These are phyloP conservation scores for Leptopterna dolabrata DNA, from an alignment of 2,888 invertebrate species.

Conservation along the genomic window DNA sequence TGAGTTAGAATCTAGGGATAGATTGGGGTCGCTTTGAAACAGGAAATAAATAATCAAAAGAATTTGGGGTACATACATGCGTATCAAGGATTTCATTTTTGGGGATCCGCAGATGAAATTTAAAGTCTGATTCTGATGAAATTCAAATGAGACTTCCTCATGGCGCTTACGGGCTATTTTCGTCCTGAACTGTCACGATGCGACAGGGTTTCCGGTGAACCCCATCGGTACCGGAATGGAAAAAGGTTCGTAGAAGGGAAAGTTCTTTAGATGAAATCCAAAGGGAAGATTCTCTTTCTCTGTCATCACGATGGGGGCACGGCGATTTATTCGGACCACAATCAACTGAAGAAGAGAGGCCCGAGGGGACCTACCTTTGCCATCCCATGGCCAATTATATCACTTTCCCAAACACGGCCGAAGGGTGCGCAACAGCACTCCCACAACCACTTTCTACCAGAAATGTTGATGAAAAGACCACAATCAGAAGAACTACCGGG, in stretches of 20 bases:
- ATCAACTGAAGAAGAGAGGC: background rate
- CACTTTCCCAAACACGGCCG: background rate
- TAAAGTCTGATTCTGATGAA: too few species aligned
- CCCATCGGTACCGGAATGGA: background rate
- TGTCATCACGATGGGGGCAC: conserved; percentile 12
- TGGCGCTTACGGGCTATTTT: too few species aligned
- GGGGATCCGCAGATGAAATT: too few species aligned
- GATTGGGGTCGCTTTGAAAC: too few species aligned
- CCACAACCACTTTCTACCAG: background rate
- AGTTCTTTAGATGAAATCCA: conserved; percentile 20
- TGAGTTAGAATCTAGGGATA: too few species aligned
- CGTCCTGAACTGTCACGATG: too few species aligned
- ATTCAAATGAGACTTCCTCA: too few species aligned
- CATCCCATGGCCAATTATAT: conserved; percentile 6
- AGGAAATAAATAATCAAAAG: too few species aligned
- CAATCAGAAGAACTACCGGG: background rate
- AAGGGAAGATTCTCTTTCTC: conserved; percentile 39
- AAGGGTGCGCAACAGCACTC: background rate
- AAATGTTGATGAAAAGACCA: too few species aligned
- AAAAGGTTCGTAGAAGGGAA: conserved; percentile 1
- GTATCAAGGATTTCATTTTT: too few species aligned
- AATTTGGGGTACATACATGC: too few species aligned
- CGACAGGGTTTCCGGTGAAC: background rate
- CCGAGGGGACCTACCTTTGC: background rate
- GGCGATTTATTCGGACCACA: conserved; percentile 19